Conservation (phyloP, 2,113 vertebrate genomes). For the Nerophis lumbriciformis region DNA sequence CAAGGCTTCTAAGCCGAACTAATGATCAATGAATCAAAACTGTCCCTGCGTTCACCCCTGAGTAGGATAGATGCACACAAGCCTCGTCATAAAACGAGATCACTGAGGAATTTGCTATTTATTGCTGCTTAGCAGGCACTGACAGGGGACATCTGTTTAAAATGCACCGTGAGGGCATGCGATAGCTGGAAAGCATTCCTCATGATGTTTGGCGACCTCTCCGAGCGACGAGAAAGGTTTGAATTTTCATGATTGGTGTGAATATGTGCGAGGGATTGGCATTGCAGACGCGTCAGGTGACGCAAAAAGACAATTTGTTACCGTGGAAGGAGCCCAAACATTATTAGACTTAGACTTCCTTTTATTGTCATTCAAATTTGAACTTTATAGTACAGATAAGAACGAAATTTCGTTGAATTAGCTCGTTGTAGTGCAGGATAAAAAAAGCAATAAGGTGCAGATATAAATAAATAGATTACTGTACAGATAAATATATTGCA, state of each 20-base stretch:
- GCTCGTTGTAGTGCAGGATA: no score
- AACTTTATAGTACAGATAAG: no score
- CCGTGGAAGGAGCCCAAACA: constrained; percentile 6
- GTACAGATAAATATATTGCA: no score
- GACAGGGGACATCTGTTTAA: constrained; percentile 48
- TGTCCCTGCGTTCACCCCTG: constrained; percentile 67
- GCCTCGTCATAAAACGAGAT: constrained; percentile 55
- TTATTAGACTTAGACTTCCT: no score
- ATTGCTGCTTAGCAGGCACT: constrained; percentile 33
- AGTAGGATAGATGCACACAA: constrained; percentile 46
- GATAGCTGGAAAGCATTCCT: constrained; percentile 5
- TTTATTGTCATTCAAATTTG: no score
- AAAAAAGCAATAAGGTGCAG: no score
- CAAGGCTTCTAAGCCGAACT: constrained; percentile 69
- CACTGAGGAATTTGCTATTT: constrained; percentile 48
- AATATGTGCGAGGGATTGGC: not conserved
- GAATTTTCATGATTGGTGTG: constrained; percentile 11
- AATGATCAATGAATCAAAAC: constrained; percentile 73
- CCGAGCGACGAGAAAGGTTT: constrained; percentile 9
- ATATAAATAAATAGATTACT: no score
- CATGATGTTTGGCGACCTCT: constrained; percentile 1
- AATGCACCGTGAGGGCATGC: constrained; percentile 22
- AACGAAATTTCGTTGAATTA: no score
- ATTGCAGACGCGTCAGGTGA: constrained; percentile 6
- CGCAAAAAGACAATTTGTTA: constrained; percentile 13